Evolutionary conservation across 2,888 invertebrate species (phyloP), one percentile per base, ranked within the genome.

Genomic region (Anoplius nigerrimus): DNA sequence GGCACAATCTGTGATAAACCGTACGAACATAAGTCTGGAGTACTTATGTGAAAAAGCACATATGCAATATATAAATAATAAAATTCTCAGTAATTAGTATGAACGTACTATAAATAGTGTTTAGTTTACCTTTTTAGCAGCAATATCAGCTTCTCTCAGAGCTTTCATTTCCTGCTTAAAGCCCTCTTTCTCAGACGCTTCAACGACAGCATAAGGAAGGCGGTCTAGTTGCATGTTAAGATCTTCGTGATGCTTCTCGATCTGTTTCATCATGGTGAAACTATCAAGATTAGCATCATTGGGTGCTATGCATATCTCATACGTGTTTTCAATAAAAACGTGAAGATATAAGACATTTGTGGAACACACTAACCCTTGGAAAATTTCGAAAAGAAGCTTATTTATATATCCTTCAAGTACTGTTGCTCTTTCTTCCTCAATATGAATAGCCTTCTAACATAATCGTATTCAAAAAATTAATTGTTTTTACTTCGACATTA

Each of bases 261-360:
- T 90, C 60, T 89, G 89, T 78, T 90, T 91, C 86, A 93, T 92
- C 89, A 93, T 91, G 6, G 90, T 87, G 59, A 89, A 85, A 62
- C 91, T 89, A 56, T 90, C 90, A 69, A 92, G 87, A 79, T 92
- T 91, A 4, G 91, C 90, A 48, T 92, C 92, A 80, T 91, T 92
- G 13, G 92, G 90, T 0, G 89, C 90, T 24, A 92, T 89, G 51
- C 93, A 89, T 54, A 90, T 90, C 84, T 93, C 92, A 82, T 91
- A 93, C 34, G 92, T 91, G 82, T 93, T 93, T 82, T 93, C 92
- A 62, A 94, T 90, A 82, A 92, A 92, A 6, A 92, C 89, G 69
- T 90, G 88, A 45, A 93, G 85, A 82, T 91, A 91, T 21, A 93
- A 86, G 42, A 92, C 90, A 11, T 91, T 90, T 43, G 90, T 89